These are phyloP conservation scores for Acridotheres tristis DNA, from an alignment of 2,797 vertebrate genomes.

Conservation along the genomic window DNA sequence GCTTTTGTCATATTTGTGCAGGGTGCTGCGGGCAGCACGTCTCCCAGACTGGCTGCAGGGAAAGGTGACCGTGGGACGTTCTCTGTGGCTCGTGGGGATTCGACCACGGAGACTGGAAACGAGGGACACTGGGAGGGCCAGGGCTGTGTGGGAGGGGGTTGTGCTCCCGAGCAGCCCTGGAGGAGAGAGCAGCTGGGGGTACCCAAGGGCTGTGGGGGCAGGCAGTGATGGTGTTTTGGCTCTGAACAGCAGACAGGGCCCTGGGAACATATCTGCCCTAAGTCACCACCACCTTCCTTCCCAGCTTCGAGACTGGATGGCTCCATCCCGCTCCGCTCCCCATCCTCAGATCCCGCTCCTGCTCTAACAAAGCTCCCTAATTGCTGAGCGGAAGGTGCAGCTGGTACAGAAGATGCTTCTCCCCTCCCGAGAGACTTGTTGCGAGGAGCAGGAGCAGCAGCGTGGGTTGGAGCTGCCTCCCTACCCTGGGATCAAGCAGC, in stretches of 20 bases:
- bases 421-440: not conserved
- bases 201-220: rapidly evolving
- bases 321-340: rapidly evolving
- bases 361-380: slow-evolving; percentile 35
- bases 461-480: not conserved
- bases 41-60: not conserved
- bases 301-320: not conserved
- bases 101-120: rapidly evolving
- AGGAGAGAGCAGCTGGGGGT: not conserved
- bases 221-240: rapidly evolving
- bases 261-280: not conserved
- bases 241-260: not conserved
- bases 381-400: not conserved
- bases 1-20: not conserved
- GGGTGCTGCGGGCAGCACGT: not conserved
- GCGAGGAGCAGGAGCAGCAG: not conserved
- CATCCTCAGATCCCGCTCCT: not conserved
- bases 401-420: not conserved
- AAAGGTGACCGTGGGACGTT: not conserved
- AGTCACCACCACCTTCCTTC: not conserved
- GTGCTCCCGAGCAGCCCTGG: rapidly evolving
- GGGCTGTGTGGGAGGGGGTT: rapidly evolving
- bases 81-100: rapidly evolving
- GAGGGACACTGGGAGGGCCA: not conserved
- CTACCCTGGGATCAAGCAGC: not conserved